These are phyloP conservation scores for Callitettix versicolor DNA, from an alignment of 1,140 invertebrate species.

Conservation along the genomic window DNA sequence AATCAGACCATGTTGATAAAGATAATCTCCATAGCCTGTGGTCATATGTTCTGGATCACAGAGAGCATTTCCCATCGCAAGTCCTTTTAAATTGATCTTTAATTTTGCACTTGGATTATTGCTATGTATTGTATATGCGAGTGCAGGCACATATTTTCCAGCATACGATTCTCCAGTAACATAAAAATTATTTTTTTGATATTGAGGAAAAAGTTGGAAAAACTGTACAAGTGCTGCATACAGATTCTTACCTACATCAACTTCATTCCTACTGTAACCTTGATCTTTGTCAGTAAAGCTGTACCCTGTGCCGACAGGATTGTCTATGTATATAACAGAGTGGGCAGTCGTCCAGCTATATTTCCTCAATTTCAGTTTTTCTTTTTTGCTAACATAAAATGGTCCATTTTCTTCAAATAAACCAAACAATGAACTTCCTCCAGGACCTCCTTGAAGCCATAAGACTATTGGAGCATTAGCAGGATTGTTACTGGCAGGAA, in stretches of 20 bases:
- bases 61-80: slow-evolving; percentile 56
- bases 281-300: slow-evolving; percentile 52
- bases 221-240: slow-evolving; percentile 57
- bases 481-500: slow-evolving; percentile 35
- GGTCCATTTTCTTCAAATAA: slow-evolving; percentile 61
- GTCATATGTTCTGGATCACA: slow-evolving; percentile 51
- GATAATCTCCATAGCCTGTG: slow-evolving; percentile 46
- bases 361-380: slow-evolving; percentile 33
- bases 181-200: slow-evolving; percentile 23
- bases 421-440: slow-evolving; percentile 65
- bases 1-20: slow-evolving; percentile 51
- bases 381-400: slow-evolving; percentile 25
- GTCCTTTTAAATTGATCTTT: slow-evolving; percentile 30
- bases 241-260: slow-evolving; percentile 52
- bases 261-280: slow-evolving; percentile 57
- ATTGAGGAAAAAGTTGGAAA: slow-evolving; percentile 46
- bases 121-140: slow-evolving; percentile 38
- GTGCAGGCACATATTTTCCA: slow-evolving; percentile 44
- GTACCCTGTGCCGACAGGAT: slow-evolving; percentile 73
- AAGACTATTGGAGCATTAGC: slow-evolving; percentile 46
- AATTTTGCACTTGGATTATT: slow-evolving; percentile 18
- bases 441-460: slow-evolving; percentile 81
- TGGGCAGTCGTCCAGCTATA: slow-evolving; percentile 66
- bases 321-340: slow-evolving; percentile 76
- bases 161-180: slow-evolving; percentile 45